phyloP scores from a whole-genome alignment of 1,140 invertebrate genomes.

The Nasonia longicornis region DNA sequence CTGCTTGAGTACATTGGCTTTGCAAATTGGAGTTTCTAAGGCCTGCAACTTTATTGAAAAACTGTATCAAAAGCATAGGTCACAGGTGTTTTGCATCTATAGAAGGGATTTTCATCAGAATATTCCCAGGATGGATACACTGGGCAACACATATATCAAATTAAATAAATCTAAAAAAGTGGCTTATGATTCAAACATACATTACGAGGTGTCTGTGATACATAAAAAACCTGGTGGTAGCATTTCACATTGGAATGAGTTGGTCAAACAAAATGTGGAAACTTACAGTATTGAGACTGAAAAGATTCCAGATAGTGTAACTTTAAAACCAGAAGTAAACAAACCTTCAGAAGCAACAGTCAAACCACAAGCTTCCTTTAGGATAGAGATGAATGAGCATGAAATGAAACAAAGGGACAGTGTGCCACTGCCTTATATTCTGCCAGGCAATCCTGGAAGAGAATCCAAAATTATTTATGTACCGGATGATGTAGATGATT shows the following conservation, averaged over 20 bases:
- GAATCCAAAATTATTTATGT: conserved; percentile 69
- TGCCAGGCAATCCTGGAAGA: conserved; percentile 51
- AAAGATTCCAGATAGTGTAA: conserved; percentile 38
- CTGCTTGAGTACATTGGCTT: conserved; percentile 60
- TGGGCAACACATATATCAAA: conserved; percentile 61
- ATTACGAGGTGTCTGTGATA: conserved; percentile 53
- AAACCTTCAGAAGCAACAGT: conserved; percentile 17
- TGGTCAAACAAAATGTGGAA: conserved; percentile 55
- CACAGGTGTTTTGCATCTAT: conserved; percentile 62
- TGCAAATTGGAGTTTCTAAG: conserved; percentile 56
- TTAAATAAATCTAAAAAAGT: conserved; percentile 50
- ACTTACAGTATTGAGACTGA: conserved; percentile 53
- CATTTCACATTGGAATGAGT: conserved; percentile 54
- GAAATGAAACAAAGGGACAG: conserved; percentile 63
- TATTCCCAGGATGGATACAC: conserved; percentile 60
- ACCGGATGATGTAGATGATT: conserved; percentile 70
- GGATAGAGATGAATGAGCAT: conserved; percentile 60
- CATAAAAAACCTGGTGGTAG: conserved; percentile 57
- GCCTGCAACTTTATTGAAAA: conserved; percentile 59
- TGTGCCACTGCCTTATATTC: conserved; percentile 59
- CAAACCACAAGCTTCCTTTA: conserved; percentile 60
- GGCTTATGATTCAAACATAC: conserved; percentile 49
- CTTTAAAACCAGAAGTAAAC: conserved; percentile 45
- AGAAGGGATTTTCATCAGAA: conserved; percentile 57
- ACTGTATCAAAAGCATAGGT: conserved; percentile 51